Evolutionary conservation across 2,888 invertebrate genomes (phyloP).

Genomic region (Leucania comma): DNA sequence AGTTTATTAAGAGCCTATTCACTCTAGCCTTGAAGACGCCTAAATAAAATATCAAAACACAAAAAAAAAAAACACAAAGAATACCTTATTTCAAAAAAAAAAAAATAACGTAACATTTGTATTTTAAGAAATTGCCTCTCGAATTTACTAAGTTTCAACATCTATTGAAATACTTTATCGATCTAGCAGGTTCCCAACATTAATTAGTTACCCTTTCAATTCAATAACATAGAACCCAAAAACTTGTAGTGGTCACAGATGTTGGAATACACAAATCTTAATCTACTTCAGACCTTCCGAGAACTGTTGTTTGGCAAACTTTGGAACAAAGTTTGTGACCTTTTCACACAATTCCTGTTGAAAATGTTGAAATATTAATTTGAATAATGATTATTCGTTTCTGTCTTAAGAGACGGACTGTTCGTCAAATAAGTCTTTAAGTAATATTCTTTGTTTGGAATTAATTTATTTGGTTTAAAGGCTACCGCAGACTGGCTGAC

Average conservation of each 20-base stretch:
- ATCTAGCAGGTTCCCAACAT: slow-evolving; percentile 40
- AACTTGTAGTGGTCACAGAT: slow-evolving; percentile 62
- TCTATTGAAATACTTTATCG: slow-evolving; percentile 27
- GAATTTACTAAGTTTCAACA: slow-evolving; percentile 7
- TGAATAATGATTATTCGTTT: slow-evolving; percentile 56
- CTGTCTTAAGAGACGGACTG: slow-evolving; percentile 26
- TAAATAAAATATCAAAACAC: too few relatives aligned
- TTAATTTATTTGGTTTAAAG: slow-evolving; percentile 33
- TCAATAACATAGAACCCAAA: slow-evolving; percentile 50
- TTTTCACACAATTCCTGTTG: slow-evolving; percentile 44
- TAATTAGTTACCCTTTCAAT: slow-evolving; percentile 54
- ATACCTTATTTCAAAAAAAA: too few relatives aligned
- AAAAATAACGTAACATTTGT: background rate
- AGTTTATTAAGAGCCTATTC: too few relatives aligned
- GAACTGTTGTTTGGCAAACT: slow-evolving; percentile 50
- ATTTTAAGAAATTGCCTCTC: slow-evolving; percentile 11
- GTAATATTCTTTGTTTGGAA: slow-evolving; percentile 45
- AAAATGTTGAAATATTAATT: slow-evolving; percentile 58
- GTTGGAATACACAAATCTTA: slow-evolving; percentile 54
- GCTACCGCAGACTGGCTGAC: background rate
- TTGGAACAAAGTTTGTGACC: slow-evolving; percentile 51
- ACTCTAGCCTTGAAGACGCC: too few relatives aligned
- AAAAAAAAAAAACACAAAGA: too few relatives aligned
- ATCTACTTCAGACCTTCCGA: slow-evolving; percentile 55
- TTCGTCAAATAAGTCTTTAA: slow-evolving; percentile 48